A percentile compares a stretch with the other conserved stretches of the same genome.
These are phyloP conservation scores for Drosophila pandora DNA, from an alignment of 1,140 invertebrate genomes.

Conservation along the genomic window DNA sequence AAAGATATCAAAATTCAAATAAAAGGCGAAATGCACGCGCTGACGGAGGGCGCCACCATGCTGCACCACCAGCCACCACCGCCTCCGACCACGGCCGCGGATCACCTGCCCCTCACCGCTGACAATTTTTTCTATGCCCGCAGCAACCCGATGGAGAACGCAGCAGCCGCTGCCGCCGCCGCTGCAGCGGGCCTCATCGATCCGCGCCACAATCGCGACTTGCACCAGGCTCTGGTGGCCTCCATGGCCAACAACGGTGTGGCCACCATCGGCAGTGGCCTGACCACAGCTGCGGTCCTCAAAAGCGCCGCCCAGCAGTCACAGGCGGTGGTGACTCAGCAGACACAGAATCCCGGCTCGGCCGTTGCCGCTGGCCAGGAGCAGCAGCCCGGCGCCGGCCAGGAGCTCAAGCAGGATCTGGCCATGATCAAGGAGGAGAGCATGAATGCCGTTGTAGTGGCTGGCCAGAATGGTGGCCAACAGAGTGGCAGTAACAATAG, in stretches of 20 bases:
- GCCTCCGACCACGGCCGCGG: slow-evolving; percentile 39
- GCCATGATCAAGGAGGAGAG: slow-evolving; percentile 70
- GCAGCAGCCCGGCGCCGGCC: slow-evolving; percentile 51
- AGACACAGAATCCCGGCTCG: slow-evolving; percentile 47
- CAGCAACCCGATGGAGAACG: slow-evolving; percentile 85
- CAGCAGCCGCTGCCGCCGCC: slow-evolving; percentile 82
- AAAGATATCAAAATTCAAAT: slow-evolving; percentile 72
- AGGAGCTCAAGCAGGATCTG: slow-evolving; percentile 57
- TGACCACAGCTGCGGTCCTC: slow-evolving; percentile 70
- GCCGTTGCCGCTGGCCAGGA: slow-evolving; percentile 47
- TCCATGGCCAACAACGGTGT: slow-evolving; percentile 84
- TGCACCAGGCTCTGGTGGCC: slow-evolving; percentile 86
- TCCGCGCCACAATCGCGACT: slow-evolving; percentile 86
- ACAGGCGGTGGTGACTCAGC: slow-evolving; percentile 42
- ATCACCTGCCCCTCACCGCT: slow-evolving; percentile 52
- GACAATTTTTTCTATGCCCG: slow-evolving; percentile 80
- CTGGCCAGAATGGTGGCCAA: slow-evolving; percentile 45
- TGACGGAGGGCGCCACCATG: slow-evolving; percentile 78
- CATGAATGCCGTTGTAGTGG: slow-evolving; percentile 50
- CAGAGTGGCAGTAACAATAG: slow-evolving; percentile 54
- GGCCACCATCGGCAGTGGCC: slow-evolving; percentile 77
- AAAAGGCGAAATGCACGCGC: slow-evolving; percentile 75
- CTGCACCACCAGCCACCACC: slow-evolving; percentile 65
- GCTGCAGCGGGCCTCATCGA: slow-evolving; percentile 85
- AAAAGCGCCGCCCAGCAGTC: slow-evolving; percentile 68